phyloP scores from a whole-genome alignment of 2,113 vertebrate genomes.

The Lanius collurio region DNA sequence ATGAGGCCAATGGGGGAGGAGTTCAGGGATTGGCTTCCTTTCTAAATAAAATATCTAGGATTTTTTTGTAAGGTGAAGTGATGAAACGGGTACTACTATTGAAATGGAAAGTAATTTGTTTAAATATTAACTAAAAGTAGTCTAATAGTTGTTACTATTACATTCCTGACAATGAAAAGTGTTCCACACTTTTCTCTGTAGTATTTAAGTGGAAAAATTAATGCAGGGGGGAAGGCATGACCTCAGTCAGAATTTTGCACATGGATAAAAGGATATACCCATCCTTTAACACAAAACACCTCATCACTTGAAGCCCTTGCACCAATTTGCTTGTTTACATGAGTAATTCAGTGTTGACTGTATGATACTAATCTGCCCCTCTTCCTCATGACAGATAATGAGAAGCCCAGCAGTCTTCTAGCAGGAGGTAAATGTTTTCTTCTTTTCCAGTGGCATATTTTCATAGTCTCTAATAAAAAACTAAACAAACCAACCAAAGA shows the following conservation, averaged over 20 bases:
- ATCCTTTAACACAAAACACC: not conserved
- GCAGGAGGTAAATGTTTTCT: not conserved
- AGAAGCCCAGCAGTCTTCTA: not conserved
- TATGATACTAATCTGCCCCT: not conserved
- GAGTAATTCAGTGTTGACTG: not conserved
- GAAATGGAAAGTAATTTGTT: not conserved
- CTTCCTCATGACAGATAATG: slow-evolving; percentile 38
- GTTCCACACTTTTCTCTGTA: not conserved
- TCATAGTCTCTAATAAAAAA: not conserved
- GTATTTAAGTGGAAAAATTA: not conserved
- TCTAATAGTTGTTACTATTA: not conserved
- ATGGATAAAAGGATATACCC: not conserved
- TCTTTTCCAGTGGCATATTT: not conserved
- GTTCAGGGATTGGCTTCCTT: not conserved
- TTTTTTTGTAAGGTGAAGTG: not conserved
- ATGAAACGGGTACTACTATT: not conserved
- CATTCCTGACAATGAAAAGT: not conserved
- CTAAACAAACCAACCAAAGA: not conserved
- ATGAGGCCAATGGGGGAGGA: fast-evolving
- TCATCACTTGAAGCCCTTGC: not conserved
- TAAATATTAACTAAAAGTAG: not conserved
- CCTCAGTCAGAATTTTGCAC: not conserved
- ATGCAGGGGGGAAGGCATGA: not conserved
- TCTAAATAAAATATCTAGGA: not conserved
- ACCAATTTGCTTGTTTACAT: not conserved